Conservation (phyloP, 2,888 invertebrate genomes). For the Julus scanicus region DNA sequence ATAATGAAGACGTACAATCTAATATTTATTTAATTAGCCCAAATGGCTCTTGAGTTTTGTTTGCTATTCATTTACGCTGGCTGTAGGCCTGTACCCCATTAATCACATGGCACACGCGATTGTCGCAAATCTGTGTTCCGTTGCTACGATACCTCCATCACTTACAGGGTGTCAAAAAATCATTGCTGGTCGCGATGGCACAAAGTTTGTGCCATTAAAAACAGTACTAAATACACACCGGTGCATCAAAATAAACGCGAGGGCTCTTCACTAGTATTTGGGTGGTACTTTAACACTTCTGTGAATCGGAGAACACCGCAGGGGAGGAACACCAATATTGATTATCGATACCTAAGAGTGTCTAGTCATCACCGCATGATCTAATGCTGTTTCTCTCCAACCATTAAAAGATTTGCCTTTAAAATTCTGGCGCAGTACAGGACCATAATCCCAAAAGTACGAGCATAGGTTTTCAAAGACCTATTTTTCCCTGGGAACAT, state of each 20-base stretch:
- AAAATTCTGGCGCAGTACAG: slow-evolving; percentile 2
- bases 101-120: background rate
- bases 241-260: background rate
- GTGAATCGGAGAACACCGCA: background rate
- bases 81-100: background rate
- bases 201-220: background rate
- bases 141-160: background rate
- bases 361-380: slow-evolving; percentile 28
- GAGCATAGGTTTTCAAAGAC: background rate
- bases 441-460: background rate
- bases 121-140: background rate
- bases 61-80: background rate
- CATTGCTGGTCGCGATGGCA: background rate
- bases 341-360: slow-evolving; percentile 3
- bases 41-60: slow-evolving; percentile 15
- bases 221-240: no score
- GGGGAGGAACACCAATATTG: background rate
- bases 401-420: slow-evolving; percentile 40
- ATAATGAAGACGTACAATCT: slow-evolving; percentile 6
- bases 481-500: background rate
- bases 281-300: background rate
- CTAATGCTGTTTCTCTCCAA: background rate
- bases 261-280: background rate
- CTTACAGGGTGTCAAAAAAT: background rate
- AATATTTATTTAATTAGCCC: slow-evolving; percentile 10